phyloP scores from a whole-genome alignment of 2,888 invertebrate species.

The Phania funesta region DNA sequence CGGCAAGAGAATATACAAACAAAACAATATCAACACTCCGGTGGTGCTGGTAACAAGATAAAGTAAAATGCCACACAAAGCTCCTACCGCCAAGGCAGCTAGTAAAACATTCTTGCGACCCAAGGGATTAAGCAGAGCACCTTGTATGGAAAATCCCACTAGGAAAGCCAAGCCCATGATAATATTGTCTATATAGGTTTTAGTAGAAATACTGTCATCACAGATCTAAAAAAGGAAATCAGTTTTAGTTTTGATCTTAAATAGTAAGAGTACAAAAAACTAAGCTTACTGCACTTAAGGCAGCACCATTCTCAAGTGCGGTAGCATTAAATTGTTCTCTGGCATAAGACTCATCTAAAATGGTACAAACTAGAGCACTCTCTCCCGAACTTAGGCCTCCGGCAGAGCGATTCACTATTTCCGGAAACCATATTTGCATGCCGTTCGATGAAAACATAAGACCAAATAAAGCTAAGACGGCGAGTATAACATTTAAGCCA shows the following conservation, averaged over 20 bases:
- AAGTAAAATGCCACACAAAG: constrained; percentile 74
- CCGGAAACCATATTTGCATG: constrained; percentile 79
- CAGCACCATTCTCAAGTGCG: neutral
- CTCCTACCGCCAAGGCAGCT: constrained; percentile 70
- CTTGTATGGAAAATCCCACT: constrained; percentile 76
- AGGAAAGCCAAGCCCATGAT: constrained; percentile 76
- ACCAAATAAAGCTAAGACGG: constrained; percentile 71
- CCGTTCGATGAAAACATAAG: constrained; percentile 77
- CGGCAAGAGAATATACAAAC: constrained; percentile 75
- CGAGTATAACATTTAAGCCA: constrained; percentile 71
- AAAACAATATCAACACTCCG: constrained; percentile 75
- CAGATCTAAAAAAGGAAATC: constrained; percentile 71
- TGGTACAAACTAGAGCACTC: constrained; percentile 72
- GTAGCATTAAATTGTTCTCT: constrained; percentile 48
- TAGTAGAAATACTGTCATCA: constrained; percentile 72
- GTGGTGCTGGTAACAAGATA: constrained; percentile 73
- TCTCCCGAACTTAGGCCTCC: constrained; percentile 48
- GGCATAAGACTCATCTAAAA: constrained; percentile 71
- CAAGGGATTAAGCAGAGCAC: constrained; percentile 74
- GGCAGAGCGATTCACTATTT: constrained; percentile 77
- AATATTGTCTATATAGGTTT: constrained; percentile 76
- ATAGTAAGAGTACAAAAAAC: neutral
- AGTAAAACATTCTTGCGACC: constrained; percentile 76
- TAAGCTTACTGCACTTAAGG: constrained; percentile 66
- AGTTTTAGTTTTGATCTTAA: neutral